Base-by-base conservation (phyloP, 2,888 invertebrate genomes). In the Brachyopa scutellaris region DNA sequence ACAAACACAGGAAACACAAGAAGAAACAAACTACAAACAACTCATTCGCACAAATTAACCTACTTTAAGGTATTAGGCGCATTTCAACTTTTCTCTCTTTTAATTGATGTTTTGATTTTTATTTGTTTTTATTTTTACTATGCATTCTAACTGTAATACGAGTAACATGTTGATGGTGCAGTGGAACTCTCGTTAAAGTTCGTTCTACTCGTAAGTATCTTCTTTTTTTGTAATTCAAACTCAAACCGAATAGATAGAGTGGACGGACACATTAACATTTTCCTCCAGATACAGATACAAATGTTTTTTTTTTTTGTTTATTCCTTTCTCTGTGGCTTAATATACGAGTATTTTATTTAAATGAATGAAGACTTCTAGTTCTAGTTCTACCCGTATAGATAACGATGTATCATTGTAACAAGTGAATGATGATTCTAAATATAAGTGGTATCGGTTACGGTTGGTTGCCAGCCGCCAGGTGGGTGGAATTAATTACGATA, bases 21-120 rank as follows among this genome's bases (percentile, higher is more conserved):
- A n/a, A 26, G 6, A 26, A 26, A 31, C 31, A 42, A 8, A 29
- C 23, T 26, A 26, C 26, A 26, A 26, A 49, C 26, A 67, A 59
- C 23, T 55, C 74, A 80, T 80, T 80, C 79, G 74, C 74, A 80
- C 67, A 74, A 80, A 80, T 80, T 80, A 80, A 80, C 79, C 79
- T 80, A 80, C 67, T 80, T 80, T 69, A 53, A 79, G 73, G 74
- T 42, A 74, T 69, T 29, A 62, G 55, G 26, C 26, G 15, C 36
- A 49, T 53, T 66, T 61, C 53, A 49, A 51, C 53, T 55, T 62
- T 79, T 73, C 59, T 59, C 51, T 42, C 47, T 55, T 67, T 74
- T 69, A 80, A 80, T 80, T 74, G 79, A 69, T 80, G 26, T 62
- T 51, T 5, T 38, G 47, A 31, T 5, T 69, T 69, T 55, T 51